Evolutionary conservation across 2,797 vertebrate species (phyloP).

Genomic region (Holocentrus rufus): DNA sequence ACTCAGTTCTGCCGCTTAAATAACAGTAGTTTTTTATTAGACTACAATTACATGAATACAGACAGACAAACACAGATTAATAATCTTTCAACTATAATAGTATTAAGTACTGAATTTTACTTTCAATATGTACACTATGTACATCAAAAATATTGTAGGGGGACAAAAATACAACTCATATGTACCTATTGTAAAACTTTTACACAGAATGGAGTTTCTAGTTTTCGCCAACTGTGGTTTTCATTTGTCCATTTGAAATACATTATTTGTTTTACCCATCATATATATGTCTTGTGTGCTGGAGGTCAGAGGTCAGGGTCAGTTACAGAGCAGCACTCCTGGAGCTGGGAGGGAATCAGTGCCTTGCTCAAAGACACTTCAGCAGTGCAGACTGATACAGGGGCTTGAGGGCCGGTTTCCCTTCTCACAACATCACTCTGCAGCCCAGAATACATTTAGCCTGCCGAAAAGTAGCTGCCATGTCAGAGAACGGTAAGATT

Average conservation of each 20-base stretch:
- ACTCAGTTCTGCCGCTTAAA: neutral
- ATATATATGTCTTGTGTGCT: neutral
- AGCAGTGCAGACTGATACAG: neutral
- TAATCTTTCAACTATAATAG: constrained; percentile 51
- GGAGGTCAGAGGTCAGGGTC: constrained; percentile 35
- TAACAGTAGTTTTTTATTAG: constrained; percentile 63
- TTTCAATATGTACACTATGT: constrained; percentile 65
- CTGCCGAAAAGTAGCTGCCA: constrained; percentile 51
- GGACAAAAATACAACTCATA: too few relatives aligned
- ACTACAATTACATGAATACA: constrained; percentile 72
- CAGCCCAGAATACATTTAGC: neutral
- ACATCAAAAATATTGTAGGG: neutral
- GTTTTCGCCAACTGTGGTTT: too few relatives aligned
- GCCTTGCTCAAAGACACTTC: neutral
- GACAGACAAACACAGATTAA: constrained; percentile 65
- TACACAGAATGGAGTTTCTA: too few relatives aligned
- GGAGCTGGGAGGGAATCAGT: neutral
- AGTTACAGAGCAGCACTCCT: neutral
- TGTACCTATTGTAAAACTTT: too few relatives aligned
- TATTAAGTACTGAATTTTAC: constrained; percentile 47
- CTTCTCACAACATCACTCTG: neutral
- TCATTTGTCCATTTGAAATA: too few relatives aligned
- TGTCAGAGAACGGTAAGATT: neutral
- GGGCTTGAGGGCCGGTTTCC: neutral
- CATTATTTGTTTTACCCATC: neutral